Evolutionary conservation across 2,797 vertebrate genomes (phyloP).

Genomic region (Trachurus trachurus): DNA sequence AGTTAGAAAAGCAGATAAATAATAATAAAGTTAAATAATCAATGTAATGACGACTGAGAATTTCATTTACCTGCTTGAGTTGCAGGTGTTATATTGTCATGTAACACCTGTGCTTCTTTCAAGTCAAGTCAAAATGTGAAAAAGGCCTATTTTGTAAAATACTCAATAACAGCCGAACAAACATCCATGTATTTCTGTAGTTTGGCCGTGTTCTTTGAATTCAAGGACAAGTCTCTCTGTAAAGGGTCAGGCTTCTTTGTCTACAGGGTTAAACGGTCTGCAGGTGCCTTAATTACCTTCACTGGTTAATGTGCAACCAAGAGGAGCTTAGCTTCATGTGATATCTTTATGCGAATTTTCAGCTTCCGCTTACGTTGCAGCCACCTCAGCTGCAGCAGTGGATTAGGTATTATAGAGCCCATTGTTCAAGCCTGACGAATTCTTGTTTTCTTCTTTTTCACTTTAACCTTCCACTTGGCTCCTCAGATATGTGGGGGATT

Average conservation of each 20-base stretch:
- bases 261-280: slow-evolving; percentile 24
- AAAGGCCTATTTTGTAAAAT: background rate
- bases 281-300: slow-evolving; percentile 41
- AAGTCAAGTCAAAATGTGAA: background rate
- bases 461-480: slow-evolving; percentile 8
- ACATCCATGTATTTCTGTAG: background rate
- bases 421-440: slow-evolving; percentile 43
- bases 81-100: background rate
- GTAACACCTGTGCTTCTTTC: background rate
- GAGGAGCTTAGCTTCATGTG: slow-evolving; percentile 59
- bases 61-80: background rate
- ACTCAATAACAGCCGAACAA: background rate
- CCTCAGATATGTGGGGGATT: slow-evolving; percentile 35
- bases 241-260: background rate
- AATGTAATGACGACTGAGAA: background rate
- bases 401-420: slow-evolving; percentile 74
- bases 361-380: slow-evolving; percentile 68
- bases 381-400: slow-evolving; percentile 53
- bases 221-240: background rate
- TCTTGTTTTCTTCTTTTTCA: slow-evolving; percentile 24
- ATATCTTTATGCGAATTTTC: slow-evolving; percentile 70
- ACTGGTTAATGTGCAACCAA: slow-evolving; percentile 78
- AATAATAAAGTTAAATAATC: background rate
- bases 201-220: background rate
- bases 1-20: background rate